Base-by-base conservation (phyloP, 2,888 invertebrate genomes). In the Fabriciana adippe region DNA sequence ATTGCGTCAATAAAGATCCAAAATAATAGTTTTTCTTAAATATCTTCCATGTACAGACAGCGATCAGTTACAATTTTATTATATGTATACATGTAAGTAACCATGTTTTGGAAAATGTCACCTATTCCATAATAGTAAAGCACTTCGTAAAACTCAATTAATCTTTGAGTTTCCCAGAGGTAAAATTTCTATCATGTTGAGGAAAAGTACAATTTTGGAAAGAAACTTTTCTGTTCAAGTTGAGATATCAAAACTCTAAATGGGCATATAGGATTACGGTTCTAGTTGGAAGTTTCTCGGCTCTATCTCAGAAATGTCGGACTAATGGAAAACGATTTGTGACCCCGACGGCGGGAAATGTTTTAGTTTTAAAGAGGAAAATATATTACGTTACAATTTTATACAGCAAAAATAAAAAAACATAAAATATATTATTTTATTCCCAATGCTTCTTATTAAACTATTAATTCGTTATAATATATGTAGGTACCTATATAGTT, bases 241-340 rank as follows among this genome's bases (percentile, higher is more conserved):
- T 21, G 14, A 48, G 48, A 48, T 60, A 60, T 60, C 54, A 55
- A 60, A 59, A 54, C 26, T 13, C 16, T 61, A 59, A 59, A 41
- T 45, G 57, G 45, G 16, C 59, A 59, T 54, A 59, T 54, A 45
- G 47, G 53, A 35, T 64, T 67, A 62, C 51, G 51, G 50, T 47
- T 54, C 51, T 45, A 57, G 26, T 31, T 26, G 55, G 50, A 57
- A 67, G 50, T 67, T 60, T 60, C 60, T 55, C 51, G 45, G 50
- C 16, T 11, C 47, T 53, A 66, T 60, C 66, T 66, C 26, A n/a
- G 54, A 54, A 66, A 66, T 21, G 54, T 60, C 60, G 26, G 48
- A 60, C 45, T 66, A 66, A 66, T 60, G 55, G 66, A 60, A 66
- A 53, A 65, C 57, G 65, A 60, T 66, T 60, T 50, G 60, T 66